Base-by-base conservation (phyloP, 2,888 invertebrate species). In the Oxystoma pomonae region DNA sequence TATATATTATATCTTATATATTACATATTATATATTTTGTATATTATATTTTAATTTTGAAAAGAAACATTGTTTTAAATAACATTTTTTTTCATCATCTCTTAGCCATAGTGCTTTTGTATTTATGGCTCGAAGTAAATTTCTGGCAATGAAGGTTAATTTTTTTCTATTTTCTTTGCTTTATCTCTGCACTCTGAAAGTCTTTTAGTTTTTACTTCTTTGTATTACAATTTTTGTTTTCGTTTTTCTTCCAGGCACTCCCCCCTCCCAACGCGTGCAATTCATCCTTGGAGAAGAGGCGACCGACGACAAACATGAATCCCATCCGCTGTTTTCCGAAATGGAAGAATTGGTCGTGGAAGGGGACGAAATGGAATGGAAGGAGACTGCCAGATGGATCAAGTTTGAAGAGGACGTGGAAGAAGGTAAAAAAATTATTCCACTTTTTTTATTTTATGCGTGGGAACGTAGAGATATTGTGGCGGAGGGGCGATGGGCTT, bases 401-500 rank as follows among this genome's bases (percentile, higher is more conserved):
- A 96, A 96, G 80, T 96, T 95, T 76, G 95, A 96, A 77, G 96
- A 96, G 78, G 98, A 98, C 78, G 98, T 99, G 1, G 98, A 99
- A 81, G 98, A 98, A 83, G 98, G 67, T 65, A 65, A 50, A 16
- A 58, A n/a, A n/a, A n/a, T n/a, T n/a, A n/a, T n/a, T n/a, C n/a
- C n/a, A n/a, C n/a, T n/a, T n/a, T n/a, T n/a, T n/a, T n/a, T n/a
- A n/a, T n/a, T n/a, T n/a, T n/a, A n/a, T n/a, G n/a, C n/a, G n/a
- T n/a, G n/a, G n/a, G n/a, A n/a, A n/a, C n/a, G n/a, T n/a, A n/a
- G n/a, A n/a, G n/a, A n/a, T n/a, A n/a, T n/a, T n/a, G n/a, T n/a
- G n/a, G n/a, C n/a, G n/a, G n/a, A n/a, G n/a, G n/a, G n/a, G n/a
- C n/a, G n/a, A n/a, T n/a, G n/a, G n/a, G n/a, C n/a, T n/a, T n/a